Base-by-base conservation (phyloP, 2,113 vertebrate species). In the Eublepharis macularius region DNA sequence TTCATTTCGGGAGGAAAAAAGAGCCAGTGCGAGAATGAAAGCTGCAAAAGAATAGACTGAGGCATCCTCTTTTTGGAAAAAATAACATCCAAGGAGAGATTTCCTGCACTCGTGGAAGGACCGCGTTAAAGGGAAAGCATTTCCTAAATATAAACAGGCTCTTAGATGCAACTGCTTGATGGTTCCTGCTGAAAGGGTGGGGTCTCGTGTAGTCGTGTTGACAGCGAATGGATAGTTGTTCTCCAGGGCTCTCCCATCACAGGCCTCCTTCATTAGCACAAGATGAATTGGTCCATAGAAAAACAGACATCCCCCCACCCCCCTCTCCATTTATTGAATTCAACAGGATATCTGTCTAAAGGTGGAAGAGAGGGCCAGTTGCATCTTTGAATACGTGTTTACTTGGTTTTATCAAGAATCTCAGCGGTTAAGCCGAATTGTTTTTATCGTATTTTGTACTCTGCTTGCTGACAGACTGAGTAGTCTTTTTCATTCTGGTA, bases 131-230 rank as follows among this genome's bases (percentile, higher is more conserved):
- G 90, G 88, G 85, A 81, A 93, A 93, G 84, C 87, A 89, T 85
- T 89, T 92, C 88, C 92, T 92, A 92, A 92, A 93, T 91, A 93
- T 92, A 95, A 85, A 87, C 1, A 0, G 76, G 84, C 17, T 70
- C 34, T 83, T 88, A 87, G 73, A 66, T 85, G 69, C 29, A 72
- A 21, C 87, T 39, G 2, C 77, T 85, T 86, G 89, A 78, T 79
- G 82, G 82, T 74, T 82, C 26, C 75, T 90, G 86, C 4, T 2
- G 17, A 54, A 0, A 0, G 1, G 88, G 84, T 80, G 89, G n/a
- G 6, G 45, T 39, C 0, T 0, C 4, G 26, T 86, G 74, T 60
- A 92, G 82, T 0, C 4, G 26, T 86, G 74, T 60, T 92, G 82
- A 85, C 8, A 0, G 86, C 17, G 36, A 21, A 76, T 85, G 78